Evolutionary conservation across 2,113 vertebrate species (phyloP).

Genomic region (Barnardius zonarius): DNA sequence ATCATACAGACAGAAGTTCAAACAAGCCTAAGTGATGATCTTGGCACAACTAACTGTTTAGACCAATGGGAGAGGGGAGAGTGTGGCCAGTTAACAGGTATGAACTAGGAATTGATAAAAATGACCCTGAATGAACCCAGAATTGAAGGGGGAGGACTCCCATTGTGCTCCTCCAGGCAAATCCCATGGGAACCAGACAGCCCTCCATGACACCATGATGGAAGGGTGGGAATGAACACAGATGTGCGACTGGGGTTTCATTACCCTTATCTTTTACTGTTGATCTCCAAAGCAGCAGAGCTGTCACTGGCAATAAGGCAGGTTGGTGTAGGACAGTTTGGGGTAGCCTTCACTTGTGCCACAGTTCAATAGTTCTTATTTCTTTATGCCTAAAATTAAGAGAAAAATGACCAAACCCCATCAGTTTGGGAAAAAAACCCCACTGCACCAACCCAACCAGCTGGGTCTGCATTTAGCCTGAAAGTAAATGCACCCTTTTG

Average conservation of each 20-base stretch:
- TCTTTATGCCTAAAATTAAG: background rate
- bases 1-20: background rate
- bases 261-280: background rate
- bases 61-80: background rate
- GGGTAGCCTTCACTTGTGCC: background rate
- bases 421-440: background rate
- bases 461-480: background rate
- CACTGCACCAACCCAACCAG: background rate
- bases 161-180: background rate
- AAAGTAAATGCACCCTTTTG: background rate
- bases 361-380: background rate
- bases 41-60: background rate
- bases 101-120: background rate
- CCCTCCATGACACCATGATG: fast-evolving
- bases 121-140: background rate
- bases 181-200: background rate
- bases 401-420: background rate
- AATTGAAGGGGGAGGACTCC: background rate
- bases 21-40: background rate
- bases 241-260: fast-evolving
- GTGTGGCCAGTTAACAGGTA: background rate
- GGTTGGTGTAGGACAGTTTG: background rate
- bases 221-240: background rate
- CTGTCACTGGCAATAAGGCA: background rate
- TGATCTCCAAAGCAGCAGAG: background rate